Evolutionary conservation across 2,797 vertebrate species (phyloP), one percentile per base, ranked within the genome.

Genomic region (Pangasius macronema): DNA sequence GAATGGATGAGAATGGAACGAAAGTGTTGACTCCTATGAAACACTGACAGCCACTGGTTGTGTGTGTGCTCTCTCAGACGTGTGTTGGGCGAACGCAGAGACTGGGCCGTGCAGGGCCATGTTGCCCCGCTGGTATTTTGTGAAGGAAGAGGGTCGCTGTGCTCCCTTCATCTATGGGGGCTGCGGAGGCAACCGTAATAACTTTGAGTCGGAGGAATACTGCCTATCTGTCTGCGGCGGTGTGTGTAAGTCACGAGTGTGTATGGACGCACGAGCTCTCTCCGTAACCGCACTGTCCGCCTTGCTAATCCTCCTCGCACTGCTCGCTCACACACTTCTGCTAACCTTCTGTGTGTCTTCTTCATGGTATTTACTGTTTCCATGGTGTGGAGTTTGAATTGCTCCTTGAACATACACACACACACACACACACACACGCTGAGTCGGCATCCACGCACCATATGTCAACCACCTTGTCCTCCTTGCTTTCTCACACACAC

Each of bases 161-260:
- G 97, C 93, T 72, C 97, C 96, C 90, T 99, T 99, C 97, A 98
- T 98, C 97, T 99, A 98, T 93, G 98, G 98, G 57, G 98, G 98
- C 96, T 99, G 98, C 46, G 98, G 98, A 49, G 98, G 98, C 93
- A 99, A 99, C 97, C 95, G 97, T 94, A 99, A 99, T 97, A 99
- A 99, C 97, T 99, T 99, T 98, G 98, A 97, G 93, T 98, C 98
- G 7, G 96, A 99, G 95, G 97, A 98, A 82, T 99, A 99, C 97
- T 99, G 98, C 97, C 93, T 97, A 95, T 97, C 98, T 87, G 98
- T 99, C 95, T 99, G 98, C 97, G 96, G 97, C 96, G 97, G 97
- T 90, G 96, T 97, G 97, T 95, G 98, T 99, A 99, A 99, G 98
- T 99, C 96, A 93, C 90, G 90, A 68, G 59, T 36, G 88, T 63